A percentile compares a stretch with the other conserved stretches of the same genome.
These are phyloP conservation scores for Onychorhynchus coronatus DNA, from an alignment of 2,113 vertebrate genomes.

Conservation along the genomic window DNA sequence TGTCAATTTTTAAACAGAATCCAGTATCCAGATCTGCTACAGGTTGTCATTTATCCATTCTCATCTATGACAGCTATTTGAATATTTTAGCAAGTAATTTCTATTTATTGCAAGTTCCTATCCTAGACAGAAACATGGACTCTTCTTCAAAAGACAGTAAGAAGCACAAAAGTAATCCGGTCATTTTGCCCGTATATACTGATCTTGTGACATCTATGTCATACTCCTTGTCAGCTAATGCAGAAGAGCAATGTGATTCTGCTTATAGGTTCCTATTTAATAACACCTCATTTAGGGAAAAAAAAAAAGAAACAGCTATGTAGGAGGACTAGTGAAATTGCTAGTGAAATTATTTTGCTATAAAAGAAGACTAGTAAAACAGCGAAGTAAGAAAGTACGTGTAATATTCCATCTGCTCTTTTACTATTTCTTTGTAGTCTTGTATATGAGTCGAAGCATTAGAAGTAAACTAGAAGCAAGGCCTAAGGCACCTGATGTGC, in stretches of 20 bases:
- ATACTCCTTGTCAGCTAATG: neutral
- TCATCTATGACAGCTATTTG: neutral
- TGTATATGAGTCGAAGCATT: neutral
- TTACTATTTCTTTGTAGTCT: neutral
- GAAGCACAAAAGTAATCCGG: neutral
- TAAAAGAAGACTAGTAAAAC: neutral
- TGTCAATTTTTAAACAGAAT: neutral
- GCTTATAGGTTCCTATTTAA: neutral
- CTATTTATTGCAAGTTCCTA: neutral
- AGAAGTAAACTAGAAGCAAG: neutral
- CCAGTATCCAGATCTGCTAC: neutral
- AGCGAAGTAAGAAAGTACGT: neutral
- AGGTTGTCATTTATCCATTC: neutral
- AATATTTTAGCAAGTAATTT: neutral
- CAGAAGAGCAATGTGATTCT: neutral
- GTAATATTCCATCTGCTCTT: neutral
- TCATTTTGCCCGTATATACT: neutral
- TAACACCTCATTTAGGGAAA: neutral
- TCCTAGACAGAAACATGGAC: neutral
- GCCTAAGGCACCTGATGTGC: neutral
- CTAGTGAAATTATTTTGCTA: neutral
- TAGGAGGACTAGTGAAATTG: neutral
- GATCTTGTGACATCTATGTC: neutral
- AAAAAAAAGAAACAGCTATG: neutral
- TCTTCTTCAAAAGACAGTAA: neutral